A percentile compares a stretch with the other conserved stretches of the same genome.
phyloP scores from a whole-genome alignment of 1,140 invertebrate species.

The Philopotamus ludificatus region DNA sequence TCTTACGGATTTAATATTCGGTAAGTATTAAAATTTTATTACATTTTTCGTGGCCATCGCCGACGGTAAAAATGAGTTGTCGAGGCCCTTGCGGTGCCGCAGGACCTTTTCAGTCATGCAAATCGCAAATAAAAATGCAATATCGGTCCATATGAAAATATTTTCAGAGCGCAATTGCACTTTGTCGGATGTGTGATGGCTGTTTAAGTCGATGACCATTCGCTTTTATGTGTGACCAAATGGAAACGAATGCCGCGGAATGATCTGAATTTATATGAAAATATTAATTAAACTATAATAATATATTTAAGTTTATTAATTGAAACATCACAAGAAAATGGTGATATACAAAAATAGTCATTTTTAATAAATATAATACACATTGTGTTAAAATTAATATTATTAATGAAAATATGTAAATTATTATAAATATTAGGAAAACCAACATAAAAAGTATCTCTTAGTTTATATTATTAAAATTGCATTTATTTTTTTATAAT shows the following conservation, averaged over 20 bases:
- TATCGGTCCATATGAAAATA: not conserved
- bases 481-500: too few species aligned
- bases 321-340: not conserved
- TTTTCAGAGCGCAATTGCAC: not conserved
- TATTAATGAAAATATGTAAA: not conserved
- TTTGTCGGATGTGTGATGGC: not conserved
- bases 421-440: not conserved
- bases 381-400: not conserved
- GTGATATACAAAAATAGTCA: not conserved
- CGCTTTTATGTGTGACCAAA: not conserved
- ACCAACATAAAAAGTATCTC: too few species aligned
- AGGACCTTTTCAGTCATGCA: not conserved
- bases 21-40: not conserved
- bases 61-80: not conserved
- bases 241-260: not conserved
- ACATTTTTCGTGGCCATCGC: not conserved
- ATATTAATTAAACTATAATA: not conserved
- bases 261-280: not conserved
- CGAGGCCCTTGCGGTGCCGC: too few species aligned
- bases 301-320: not conserved
- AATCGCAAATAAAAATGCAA: not conserved
- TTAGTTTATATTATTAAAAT: too few species aligned
- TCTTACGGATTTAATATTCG: not conserved
- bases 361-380: not conserved
- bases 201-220: not conserved